Conservation (phyloP, 2,113 vertebrate genomes). For the Clarias gariepinus region DNA sequence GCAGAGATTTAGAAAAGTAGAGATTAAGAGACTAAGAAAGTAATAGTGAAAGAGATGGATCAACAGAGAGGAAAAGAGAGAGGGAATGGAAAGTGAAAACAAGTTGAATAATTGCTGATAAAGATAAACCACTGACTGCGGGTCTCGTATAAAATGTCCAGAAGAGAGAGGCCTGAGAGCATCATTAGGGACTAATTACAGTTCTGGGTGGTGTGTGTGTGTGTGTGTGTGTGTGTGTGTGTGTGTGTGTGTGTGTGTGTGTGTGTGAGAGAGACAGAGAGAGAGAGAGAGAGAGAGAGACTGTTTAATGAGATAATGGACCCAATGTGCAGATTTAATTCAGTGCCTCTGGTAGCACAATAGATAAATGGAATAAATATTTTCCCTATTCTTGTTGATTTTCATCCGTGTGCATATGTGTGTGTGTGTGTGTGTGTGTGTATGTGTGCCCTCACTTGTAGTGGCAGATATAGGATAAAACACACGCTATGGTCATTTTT, state of each 20-base stretch:
- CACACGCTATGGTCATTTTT: conserved; percentile 20
- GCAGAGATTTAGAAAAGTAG: background rate
- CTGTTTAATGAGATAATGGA: conserved; percentile 24
- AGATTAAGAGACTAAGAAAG: background rate
- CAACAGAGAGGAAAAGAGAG: background rate
- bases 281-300: background rate
- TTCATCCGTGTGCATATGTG: background rate
- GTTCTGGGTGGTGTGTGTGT: background rate
- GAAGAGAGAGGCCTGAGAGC: conserved; percentile 33
- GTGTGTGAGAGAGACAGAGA: background rate
- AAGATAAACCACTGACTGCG: background rate
- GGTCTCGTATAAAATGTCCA: conserved; percentile 25
- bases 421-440: background rate
- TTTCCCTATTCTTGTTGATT: background rate
- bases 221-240: conserved; percentile 23
- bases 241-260: conserved; percentile 16
- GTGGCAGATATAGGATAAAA: background rate
- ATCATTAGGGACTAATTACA: conserved; percentile 38
- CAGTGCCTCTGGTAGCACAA: conserved; percentile 6
- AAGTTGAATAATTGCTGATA: background rate
- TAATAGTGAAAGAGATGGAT: background rate
- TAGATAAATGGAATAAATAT: conserved; percentile 23
- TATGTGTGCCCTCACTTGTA: background rate
- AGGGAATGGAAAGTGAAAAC: background rate
- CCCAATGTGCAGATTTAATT: conserved; percentile 19